These are phyloP conservation scores for Drosophila triauraria DNA, from an alignment of 1,140 invertebrate genomes.

Conservation along the genomic window DNA sequence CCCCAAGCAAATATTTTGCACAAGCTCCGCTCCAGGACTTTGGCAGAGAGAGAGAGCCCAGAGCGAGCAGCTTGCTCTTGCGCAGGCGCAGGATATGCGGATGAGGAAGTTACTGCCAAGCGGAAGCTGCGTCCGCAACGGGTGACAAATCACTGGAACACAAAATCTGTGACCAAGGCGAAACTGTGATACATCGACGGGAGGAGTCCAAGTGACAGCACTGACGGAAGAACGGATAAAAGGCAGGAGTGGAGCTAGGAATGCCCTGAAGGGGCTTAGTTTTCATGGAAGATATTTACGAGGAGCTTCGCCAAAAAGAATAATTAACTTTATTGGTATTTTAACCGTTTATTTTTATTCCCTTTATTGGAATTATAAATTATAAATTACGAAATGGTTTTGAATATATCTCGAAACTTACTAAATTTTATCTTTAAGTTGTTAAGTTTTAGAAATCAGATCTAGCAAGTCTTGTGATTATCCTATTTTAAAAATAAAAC, in stretches of 20 bases:
- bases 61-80: slow-evolving; percentile 3
- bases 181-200: slow-evolving; percentile 19
- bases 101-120: slow-evolving; percentile 34
- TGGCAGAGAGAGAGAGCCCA: not conserved
- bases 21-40: slow-evolving; percentile 44
- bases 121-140: slow-evolving; percentile 43
- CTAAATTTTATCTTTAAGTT: not conserved
- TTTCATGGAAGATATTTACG: not conserved
- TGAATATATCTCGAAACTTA: not conserved
- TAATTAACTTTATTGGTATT: not conserved
- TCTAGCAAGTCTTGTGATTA: too few relatives aligned
- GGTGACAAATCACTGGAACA: slow-evolving; percentile 36
- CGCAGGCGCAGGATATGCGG: slow-evolving; percentile 56
- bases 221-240: not conserved
- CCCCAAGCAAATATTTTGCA: slow-evolving; percentile 56
- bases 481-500: too few relatives aligned
- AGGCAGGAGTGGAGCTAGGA: not conserved
- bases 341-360: not conserved
- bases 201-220: slow-evolving; percentile 4
- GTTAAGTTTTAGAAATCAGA: not conserved
- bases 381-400: not conserved
- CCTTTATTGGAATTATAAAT: not conserved
- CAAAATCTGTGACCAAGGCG: slow-evolving; percentile 21
- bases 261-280: not conserved
- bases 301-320: not conserved